Evolutionary conservation across 2,113 vertebrate genomes (phyloP), one percentile per base, ranked within the genome.

Genomic region (Psilopsiagon aymara): DNA sequence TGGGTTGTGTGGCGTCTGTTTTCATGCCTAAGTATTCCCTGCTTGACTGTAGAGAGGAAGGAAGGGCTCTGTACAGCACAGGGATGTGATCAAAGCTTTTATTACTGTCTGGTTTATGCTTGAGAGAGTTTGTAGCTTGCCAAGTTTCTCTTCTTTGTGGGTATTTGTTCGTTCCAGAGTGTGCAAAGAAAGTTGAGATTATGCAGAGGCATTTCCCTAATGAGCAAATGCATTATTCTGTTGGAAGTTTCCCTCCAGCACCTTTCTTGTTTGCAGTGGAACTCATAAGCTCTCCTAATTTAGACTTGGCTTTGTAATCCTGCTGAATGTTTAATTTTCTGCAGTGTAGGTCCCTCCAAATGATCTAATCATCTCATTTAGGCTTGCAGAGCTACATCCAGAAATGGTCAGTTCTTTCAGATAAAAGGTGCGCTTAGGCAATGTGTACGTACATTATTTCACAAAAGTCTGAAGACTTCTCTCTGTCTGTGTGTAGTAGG

Each of bases 101-200:
- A 60, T 31, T 91, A 46, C 90, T 90, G 85, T 96, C 94, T 97
- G 91, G 82, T 75, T 95, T 88, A 85, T 94, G 93, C 94, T 91
- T 94, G 84, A 75, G 90, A 95, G 84, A 88, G 75, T 81, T 88
- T 64, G 64, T 93, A 41, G 73, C 71, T 88, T 95, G 94, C 95
- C 95, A 95, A 83, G 92, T 97, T 97, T 94, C 82, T 95, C 71
- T 52, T 91, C 96, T 95, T 88, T 97, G 95, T 75, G 92, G 92
- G 92, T 86, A 88, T 81, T 93, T 95, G 60, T 81, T 93, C 6
- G 2, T 95, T 96, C 91, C 62, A 17, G 91, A 84, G 69, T 91
- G 94, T 60, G 89, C 70, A 94, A 91, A 97, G 84, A 96, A 95
- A 82, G 83, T 69, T 89, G 80, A 94, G 83, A 93, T 94, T 95